Evolutionary conservation across 2,888 invertebrate species (phyloP).

Genomic region (Eristalis arbustorum): DNA sequence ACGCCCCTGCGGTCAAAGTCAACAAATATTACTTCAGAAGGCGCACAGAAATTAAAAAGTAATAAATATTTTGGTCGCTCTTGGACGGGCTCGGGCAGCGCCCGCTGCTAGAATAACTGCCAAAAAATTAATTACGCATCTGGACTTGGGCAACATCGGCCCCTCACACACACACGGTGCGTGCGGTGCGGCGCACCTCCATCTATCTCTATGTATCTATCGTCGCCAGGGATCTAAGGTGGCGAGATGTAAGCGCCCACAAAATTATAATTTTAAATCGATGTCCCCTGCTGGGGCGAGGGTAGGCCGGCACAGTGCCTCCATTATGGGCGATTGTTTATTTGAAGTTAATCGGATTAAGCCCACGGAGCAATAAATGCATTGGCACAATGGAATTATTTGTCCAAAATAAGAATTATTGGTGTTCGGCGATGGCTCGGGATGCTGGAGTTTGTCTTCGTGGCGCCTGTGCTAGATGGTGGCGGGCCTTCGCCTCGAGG

Average conservation of each 20-base stretch:
- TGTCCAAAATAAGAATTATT: constrained; percentile 65
- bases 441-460: neutral
- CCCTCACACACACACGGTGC: too few relatives aligned
- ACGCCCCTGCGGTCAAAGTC: constrained; percentile 13
- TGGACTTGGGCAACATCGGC: constrained; percentile 8
- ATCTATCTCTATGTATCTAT: constrained; percentile 49
- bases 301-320: constrained; percentile 9
- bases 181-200: neutral
- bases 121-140: constrained; percentile 56
- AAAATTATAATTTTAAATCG: constrained; percentile 70
- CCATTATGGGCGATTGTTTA: constrained; percentile 53
- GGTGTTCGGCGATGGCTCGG: neutral
- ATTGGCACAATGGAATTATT: constrained; percentile 58
- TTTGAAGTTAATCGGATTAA: constrained; percentile 64
- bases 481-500: too few relatives aligned
- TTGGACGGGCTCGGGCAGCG: neutral
- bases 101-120: constrained; percentile 50
- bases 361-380: constrained; percentile 58
- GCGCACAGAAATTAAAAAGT: constrained; percentile 33
- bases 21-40: constrained; percentile 47
- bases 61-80: constrained; percentile 56
- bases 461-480: neutral
- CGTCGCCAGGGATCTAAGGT: constrained; percentile 51
- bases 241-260: constrained; percentile 57
- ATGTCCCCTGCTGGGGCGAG: constrained; percentile 37